These are phyloP conservation scores for Phenganax subtilis DNA, from an alignment of 92 coral and sea anemone species.

Conservation along the genomic window DNA sequence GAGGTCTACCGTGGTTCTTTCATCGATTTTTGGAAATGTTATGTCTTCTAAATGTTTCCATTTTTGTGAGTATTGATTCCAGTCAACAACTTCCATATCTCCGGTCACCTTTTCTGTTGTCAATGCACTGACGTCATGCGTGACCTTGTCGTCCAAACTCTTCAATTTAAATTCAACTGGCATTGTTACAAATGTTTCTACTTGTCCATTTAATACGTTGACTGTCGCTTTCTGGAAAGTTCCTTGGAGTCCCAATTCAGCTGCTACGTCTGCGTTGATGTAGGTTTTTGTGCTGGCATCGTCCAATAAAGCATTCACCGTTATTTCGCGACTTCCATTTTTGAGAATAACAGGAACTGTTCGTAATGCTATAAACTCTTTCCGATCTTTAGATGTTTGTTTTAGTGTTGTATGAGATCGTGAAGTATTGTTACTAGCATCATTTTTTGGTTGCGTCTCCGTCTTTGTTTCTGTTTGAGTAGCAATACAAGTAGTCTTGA, in stretches of 20 bases:
- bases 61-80: constrained; percentile 13
- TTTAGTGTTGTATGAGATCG: not conserved
- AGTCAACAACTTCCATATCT: constrained; percentile 8
- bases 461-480: not conserved
- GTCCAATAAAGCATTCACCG: not conserved
- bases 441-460: not conserved
- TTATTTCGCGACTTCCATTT: not conserved
- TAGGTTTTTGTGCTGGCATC: not conserved
- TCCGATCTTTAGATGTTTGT: not conserved
- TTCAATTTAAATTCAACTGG: constrained; percentile 48
- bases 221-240: not conserved
- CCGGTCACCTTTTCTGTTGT: constrained; percentile 25
- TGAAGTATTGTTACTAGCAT: not conserved
- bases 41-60: constrained; percentile 36
- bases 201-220: constrained; percentile 47
- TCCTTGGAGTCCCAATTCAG: constrained; percentile 12
- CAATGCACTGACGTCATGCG: not conserved
- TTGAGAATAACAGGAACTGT: not conserved
- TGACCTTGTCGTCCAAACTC: constrained; percentile 37
- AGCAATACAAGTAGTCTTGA: too few species aligned
- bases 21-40: constrained; percentile 16
- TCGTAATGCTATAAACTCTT: not conserved
- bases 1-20: not conserved
- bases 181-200: constrained; percentile 53
- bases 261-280: not conserved